These are phyloP conservation scores for Peribatodes rhomboidaria DNA, from an alignment of 2,888 invertebrate genomes.

Conservation along the genomic window DNA sequence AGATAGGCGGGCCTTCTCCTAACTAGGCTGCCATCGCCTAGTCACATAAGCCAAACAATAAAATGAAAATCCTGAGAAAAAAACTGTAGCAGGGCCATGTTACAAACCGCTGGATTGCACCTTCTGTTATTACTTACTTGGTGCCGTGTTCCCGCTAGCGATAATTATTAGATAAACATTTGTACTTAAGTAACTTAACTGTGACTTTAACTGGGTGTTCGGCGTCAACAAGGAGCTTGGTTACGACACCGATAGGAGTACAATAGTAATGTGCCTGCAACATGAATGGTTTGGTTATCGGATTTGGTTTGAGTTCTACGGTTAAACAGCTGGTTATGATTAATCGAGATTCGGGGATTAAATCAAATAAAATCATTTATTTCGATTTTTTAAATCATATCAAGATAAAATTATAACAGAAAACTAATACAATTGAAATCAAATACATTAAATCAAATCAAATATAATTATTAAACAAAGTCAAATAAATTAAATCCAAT, in stretches of 20 bases:
- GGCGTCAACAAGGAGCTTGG: background rate
- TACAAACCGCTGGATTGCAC: background rate
- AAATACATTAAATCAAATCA: no score
- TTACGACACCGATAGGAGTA: background rate
- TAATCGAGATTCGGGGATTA: no score
- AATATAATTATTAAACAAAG: no score
- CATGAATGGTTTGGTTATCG: slow-evolving; percentile 45
- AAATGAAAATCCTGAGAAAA: background rate
- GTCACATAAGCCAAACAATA: no score
- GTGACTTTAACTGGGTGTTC: background rate
- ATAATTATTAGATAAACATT: slow-evolving; percentile 1
- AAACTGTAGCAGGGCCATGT: background rate
- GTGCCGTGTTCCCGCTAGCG: no score
- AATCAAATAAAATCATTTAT: no score
- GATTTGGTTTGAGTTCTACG: slow-evolving; percentile 40
- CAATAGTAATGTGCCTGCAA: slow-evolving; percentile 49
- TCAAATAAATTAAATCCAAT: no score
- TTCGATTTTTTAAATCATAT: no score
- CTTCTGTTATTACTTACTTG: background rate
- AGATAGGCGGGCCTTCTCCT: no score
- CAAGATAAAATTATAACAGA: no score
- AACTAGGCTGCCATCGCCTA: no score
- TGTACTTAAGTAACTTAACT: slow-evolving; percentile 15
- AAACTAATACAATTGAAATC: no score
- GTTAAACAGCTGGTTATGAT: background rate